These are phyloP conservation scores for Dendrolimus houi DNA, from an alignment of 2,888 invertebrate species.

Conservation along the genomic window DNA sequence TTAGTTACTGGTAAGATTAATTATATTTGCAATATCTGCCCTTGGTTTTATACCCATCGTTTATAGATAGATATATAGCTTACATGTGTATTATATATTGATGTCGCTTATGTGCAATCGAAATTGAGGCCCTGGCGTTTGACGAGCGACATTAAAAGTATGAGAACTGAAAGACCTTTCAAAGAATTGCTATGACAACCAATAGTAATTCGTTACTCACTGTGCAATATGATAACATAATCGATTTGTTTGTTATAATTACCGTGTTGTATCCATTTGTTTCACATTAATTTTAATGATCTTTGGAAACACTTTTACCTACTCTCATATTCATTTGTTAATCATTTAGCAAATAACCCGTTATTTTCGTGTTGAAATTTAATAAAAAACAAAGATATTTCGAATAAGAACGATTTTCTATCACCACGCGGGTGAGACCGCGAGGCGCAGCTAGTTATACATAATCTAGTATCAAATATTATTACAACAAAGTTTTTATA, in stretches of 20 bases:
- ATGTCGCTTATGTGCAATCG: conserved; percentile 14
- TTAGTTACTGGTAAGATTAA: too few relatives aligned
- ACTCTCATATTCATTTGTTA: too few relatives aligned
- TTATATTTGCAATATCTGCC: not conserved
- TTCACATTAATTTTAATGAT: conserved; percentile 14
- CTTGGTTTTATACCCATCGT: not conserved
- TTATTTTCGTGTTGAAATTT: too few relatives aligned
- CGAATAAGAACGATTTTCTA: too few relatives aligned
- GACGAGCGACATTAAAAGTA: conserved; percentile 66
- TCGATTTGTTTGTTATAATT: conserved; percentile 18
- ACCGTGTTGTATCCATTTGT: conserved; percentile 19
- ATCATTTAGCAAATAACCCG: too few relatives aligned
- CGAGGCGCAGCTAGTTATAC: too few relatives aligned
- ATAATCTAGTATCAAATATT: too few relatives aligned
- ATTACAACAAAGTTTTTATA: too few relatives aligned
- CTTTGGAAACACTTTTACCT: too few relatives aligned
- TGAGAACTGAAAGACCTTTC: conserved; percentile 68
- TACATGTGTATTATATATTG: not conserved
- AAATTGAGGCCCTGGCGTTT: conserved; percentile 38
- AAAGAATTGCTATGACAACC: conserved; percentile 44
- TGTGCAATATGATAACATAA: conserved; percentile 20
- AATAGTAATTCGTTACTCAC: conserved; percentile 32
- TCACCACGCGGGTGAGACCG: too few relatives aligned
- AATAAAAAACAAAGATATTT: too few relatives aligned
- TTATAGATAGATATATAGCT: not conserved